A percentile compares a stretch with the other conserved stretches of the same genome.
These are phyloP conservation scores for Hoplodrina ambigua DNA, from an alignment of 2,888 invertebrate species.

Conservation along the genomic window DNA sequence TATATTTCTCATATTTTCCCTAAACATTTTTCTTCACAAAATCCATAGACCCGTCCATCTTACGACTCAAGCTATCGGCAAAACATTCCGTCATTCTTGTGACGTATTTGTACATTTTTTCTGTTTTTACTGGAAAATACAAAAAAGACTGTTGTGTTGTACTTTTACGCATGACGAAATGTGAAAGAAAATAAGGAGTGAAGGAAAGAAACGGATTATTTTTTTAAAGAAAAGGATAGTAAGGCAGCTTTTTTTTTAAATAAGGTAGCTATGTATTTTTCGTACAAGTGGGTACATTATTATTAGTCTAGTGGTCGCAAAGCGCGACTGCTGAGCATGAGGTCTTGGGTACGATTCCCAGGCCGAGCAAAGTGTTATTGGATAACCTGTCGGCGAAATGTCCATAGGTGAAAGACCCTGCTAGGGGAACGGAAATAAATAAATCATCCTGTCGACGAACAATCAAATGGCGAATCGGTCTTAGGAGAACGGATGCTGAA, in stretches of 20 bases:
- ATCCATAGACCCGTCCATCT: slow-evolving; percentile 9
- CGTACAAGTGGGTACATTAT: no score
- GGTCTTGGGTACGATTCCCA: no score
- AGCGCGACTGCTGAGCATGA: no score
- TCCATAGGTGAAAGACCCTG: no score
- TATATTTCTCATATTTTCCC: slow-evolving; percentile 1
- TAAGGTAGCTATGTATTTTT: background rate
- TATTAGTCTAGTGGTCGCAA: no score
- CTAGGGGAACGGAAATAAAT: no score
- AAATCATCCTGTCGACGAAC: no score
- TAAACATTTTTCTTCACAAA: slow-evolving; percentile 17
- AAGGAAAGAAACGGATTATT: background rate
- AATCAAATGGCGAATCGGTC: no score
- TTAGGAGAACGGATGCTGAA: no score
- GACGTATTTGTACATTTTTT: background rate
- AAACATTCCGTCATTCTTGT: slow-evolving; percentile 19
- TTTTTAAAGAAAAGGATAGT: background rate
- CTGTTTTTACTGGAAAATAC: background rate
- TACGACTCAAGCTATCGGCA: slow-evolving; percentile 8
- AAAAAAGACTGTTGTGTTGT: slow-evolving; percentile 6
- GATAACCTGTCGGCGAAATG: no score
- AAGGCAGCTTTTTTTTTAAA: no score
- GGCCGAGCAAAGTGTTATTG: no score
- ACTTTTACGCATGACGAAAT: slow-evolving; percentile 23
- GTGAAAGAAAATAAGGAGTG: background rate